Conservation (phyloP, 1,140 invertebrate genomes). For the Megalopta genalis region DNA sequence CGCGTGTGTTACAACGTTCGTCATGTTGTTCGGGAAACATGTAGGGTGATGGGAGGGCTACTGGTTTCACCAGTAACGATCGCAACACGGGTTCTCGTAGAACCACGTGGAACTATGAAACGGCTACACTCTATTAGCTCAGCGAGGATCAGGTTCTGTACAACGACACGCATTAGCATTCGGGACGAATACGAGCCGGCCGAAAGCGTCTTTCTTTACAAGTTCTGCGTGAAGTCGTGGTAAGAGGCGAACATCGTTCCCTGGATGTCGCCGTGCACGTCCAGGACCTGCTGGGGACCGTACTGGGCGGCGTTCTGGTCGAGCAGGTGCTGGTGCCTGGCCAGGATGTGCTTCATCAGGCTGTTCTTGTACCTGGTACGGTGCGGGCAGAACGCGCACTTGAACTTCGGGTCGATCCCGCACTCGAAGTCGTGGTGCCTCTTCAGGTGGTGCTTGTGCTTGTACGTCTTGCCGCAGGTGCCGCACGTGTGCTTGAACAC, state of each 20-base stretch:
- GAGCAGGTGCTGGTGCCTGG: conserved; percentile 68
- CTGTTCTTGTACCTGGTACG: conserved; percentile 81
- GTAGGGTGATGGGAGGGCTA: no score
- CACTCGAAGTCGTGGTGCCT: conserved; percentile 82
- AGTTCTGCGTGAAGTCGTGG: conserved; percentile 52
- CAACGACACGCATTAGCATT: no score
- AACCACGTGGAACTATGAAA: no score
- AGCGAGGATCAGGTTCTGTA: no score
- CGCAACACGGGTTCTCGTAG: no score
- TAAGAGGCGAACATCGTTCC: conserved; percentile 44
- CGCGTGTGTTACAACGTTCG: conserved; percentile 13
- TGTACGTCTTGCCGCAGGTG: conserved; percentile 81
- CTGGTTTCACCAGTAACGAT: no score
- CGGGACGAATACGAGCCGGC: no score
- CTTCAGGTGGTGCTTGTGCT: conserved; percentile 79
- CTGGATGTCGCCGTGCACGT: conserved; percentile 33
- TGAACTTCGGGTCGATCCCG: conserved; percentile 81
- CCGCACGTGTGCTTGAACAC: conserved; percentile 70
- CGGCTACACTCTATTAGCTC: no score
- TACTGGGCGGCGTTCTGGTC: conserved; percentile 60
- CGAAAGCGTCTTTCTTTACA: no score
- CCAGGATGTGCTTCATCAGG: conserved; percentile 73
- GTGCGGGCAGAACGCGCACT: conserved; percentile 81
- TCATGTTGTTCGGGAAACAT: no score
- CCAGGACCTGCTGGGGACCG: conserved; percentile 44